These are phyloP conservation scores for Balaenoptera acutorostrata DNA, from an alignment of 2,113 vertebrate genomes.

Conservation along the genomic window DNA sequence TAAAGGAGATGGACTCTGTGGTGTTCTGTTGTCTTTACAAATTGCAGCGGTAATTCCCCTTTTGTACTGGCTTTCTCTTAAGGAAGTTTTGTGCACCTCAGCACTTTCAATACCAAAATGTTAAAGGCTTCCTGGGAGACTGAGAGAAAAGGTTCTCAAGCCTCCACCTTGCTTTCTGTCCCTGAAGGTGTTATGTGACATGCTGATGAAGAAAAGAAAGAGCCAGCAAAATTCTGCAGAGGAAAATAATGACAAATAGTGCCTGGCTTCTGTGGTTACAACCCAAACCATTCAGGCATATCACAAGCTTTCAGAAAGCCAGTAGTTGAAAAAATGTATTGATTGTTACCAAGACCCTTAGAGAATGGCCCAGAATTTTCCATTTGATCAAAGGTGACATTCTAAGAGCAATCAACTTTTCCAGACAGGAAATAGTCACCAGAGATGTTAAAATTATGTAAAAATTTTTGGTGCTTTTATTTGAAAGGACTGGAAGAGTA, in stretches of 20 bases:
- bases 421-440: conserved; percentile 43
- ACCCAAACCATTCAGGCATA: background rate
- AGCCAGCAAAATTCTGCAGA: conserved; percentile 54
- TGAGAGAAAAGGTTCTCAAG: background rate
- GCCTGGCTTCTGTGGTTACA: conserved; percentile 48
- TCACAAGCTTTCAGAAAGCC: conserved; percentile 41
- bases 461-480: conserved; percentile 8
- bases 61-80: background rate
- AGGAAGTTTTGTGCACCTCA: conserved; percentile 48
- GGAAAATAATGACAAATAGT: conserved; percentile 55
- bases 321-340: conserved; percentile 52
- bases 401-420: conserved; percentile 53
- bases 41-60: background rate
- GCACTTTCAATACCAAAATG: conserved; percentile 48
- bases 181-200: conserved; percentile 23
- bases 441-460: background rate
- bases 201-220: background rate
- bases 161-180: conserved; percentile 7
- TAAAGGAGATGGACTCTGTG: background rate
- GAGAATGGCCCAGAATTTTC: conserved; percentile 59
- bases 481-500: background rate
- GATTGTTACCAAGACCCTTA: conserved; percentile 37
- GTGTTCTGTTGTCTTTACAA: background rate
- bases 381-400: conserved; percentile 51
- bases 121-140: conserved; percentile 50